Evolutionary conservation across 1,140 invertebrate genomes (phyloP), one percentile per base, ranked within the genome.

Genomic region (Planococcus citri): DNA sequence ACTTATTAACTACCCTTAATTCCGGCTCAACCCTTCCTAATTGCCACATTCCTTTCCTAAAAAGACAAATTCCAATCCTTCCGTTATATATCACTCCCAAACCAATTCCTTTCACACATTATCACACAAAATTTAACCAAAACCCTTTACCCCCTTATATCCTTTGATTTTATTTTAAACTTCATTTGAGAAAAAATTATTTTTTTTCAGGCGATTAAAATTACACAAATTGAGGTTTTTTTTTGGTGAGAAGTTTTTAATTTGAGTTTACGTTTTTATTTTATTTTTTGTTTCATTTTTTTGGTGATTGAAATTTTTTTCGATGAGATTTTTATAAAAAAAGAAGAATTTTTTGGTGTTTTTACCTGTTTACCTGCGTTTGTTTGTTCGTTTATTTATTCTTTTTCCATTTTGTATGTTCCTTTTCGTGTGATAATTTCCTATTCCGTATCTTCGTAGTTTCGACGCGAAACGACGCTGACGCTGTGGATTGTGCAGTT

Each of bases 61-160:
- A 51, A 51, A 51, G 41, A 51, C 17, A 51, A 51, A 51, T 51
- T 51, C 41, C 41, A 51, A 51, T 51, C 41, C 41, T 51, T 51
- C 41, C 41, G 41, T n/a, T n/a, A n/a, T 51, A 51, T 51, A 51
- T 51, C n/a, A 51, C 17, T 51, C 41, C 41, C 41, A 51, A 14
- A 51, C 10, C 41, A 14, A 51, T 17, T 51, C n/a, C 41, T 20
- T 51, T 51, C 17, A 37, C 17, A 51, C 41, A 51, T 51, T 51
- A 51, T 51, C 41, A 51, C 41, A 51, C 41, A 51, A 17, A 51
- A 51, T 51, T 51, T 9, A 51, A 3, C 29, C 29, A 33, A n/a
- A n/a, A 33, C 12, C 29, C 29, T 33, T 3, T 33, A 33, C 41
- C 41, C 17, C 6, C n/a, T 51, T 51, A 9, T 37, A 37, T 14